phyloP scores from a whole-genome alignment of 2,888 invertebrate genomes.

The Galerucella calmariensis region DNA sequence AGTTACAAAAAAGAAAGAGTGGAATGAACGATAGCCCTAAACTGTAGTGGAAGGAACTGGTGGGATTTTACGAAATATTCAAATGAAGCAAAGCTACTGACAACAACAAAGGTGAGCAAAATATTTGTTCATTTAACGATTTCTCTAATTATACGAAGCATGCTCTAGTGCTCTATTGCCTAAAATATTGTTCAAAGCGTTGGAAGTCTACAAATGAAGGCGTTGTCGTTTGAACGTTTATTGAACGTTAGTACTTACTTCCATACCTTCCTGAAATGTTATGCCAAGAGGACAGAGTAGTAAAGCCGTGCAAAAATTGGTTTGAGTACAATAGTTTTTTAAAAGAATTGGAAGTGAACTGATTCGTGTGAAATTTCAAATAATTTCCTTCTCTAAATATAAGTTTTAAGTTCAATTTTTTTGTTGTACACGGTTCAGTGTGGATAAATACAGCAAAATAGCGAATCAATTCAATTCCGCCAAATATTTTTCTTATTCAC shows the following conservation, averaged over 20 bases:
- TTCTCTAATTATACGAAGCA: too few species aligned
- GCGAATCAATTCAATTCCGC: not conserved
- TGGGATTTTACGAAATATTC: too few species aligned
- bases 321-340: slow-evolving; percentile 25
- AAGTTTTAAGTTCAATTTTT: too few species aligned
- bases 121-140: too few species aligned
- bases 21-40: too few species aligned
- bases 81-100: too few species aligned
- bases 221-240: not conserved
- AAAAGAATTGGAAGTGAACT: slow-evolving; percentile 14
- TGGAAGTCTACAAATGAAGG: slow-evolving; percentile 3
- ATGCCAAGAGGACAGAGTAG: slow-evolving; percentile 62
- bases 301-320: slow-evolving; percentile 63
- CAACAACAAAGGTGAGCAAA: too few species aligned
- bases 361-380: not conserved
- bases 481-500: not conserved
- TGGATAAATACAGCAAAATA: too few species aligned
- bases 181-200: not conserved
- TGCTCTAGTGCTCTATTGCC: not conserved
- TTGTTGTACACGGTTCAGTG: too few species aligned
- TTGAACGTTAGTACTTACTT: slow-evolving; percentile 64
- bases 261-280: slow-evolving; percentile 65
- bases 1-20: too few species aligned
- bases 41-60: too few species aligned
- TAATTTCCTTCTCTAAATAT: too few species aligned